Evolutionary conservation across 2,113 vertebrate species (phyloP).

Genomic region (Atrichornis clamosus): DNA sequence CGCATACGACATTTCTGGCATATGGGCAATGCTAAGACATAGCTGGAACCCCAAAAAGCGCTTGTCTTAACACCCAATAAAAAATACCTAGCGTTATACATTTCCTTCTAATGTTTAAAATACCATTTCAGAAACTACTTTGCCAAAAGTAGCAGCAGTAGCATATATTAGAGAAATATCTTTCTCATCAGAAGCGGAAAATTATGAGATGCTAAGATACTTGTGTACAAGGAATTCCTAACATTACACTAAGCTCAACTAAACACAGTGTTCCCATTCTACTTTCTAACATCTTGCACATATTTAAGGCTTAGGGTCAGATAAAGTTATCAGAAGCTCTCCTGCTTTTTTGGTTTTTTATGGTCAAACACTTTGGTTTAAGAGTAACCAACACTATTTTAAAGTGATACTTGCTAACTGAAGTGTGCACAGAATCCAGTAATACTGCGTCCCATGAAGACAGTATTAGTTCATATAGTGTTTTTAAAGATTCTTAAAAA

Average conservation of each 20-base stretch:
- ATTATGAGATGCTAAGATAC: background rate
- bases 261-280: background rate
- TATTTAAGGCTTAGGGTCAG: background rate
- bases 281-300: background rate
- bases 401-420: background rate
- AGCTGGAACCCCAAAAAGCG: background rate
- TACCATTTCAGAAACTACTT: background rate
- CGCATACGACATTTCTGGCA: background rate
- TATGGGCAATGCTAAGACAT: background rate
- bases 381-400: background rate
- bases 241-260: background rate
- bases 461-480: background rate
- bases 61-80: background rate
- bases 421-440: background rate
- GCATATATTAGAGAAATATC: background rate
- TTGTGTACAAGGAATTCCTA: background rate
- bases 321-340: background rate
- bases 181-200: background rate
- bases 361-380: background rate
- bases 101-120: background rate
- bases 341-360: background rate
- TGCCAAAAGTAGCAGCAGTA: background rate
- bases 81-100: rapidly evolving
- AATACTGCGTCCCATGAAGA: background rate
- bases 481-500: background rate